These are phyloP conservation scores for Caranx melampygus DNA, from an alignment of 2,113 vertebrate genomes.

Conservation along the genomic window DNA sequence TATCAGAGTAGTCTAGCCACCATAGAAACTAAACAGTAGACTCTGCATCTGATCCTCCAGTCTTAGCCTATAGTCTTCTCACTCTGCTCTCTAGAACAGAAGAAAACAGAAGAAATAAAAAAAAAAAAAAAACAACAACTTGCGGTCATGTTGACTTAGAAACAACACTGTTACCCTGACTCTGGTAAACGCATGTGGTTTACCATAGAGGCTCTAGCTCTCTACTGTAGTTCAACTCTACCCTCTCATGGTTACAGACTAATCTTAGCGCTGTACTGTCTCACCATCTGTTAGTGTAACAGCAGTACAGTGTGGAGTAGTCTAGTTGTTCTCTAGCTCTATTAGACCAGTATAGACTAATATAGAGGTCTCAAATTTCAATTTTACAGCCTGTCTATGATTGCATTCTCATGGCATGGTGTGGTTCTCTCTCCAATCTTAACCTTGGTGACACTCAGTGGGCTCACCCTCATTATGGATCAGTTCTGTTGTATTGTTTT, in stretches of 20 bases:
- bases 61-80: conserved; percentile 83
- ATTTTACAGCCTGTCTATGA: conserved; percentile 74
- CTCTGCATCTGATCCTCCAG: conserved; percentile 84
- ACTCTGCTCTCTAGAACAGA: conserved; percentile 81
- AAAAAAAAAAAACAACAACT: conserved; percentile 19
- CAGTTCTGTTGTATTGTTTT: neutral
- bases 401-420: conserved; percentile 73
- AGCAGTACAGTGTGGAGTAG: conserved; percentile 84
- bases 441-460: conserved; percentile 43
- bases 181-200: conserved; percentile 78
- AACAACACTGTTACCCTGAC: conserved; percentile 56
- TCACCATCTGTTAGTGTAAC: conserved; percentile 83
- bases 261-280: conserved; percentile 85
- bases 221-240: conserved; percentile 82
- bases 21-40: conserved; percentile 86
- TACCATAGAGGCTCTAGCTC: conserved; percentile 78
- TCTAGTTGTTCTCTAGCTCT: conserved; percentile 84
- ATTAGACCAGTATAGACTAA: conserved; percentile 85
- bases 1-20: conserved; percentile 87
- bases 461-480: conserved; percentile 19
- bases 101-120: conserved; percentile 19
- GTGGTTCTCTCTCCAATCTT: conserved; percentile 64
- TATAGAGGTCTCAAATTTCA: conserved; percentile 81
- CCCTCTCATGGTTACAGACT: conserved; percentile 84
- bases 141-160: conserved; percentile 70